A percentile compares a stretch with the other conserved stretches of the same genome.
These are phyloP conservation scores for Valencia hispanica DNA, from an alignment of 2,797 vertebrate genomes.

Conservation along the genomic window DNA sequence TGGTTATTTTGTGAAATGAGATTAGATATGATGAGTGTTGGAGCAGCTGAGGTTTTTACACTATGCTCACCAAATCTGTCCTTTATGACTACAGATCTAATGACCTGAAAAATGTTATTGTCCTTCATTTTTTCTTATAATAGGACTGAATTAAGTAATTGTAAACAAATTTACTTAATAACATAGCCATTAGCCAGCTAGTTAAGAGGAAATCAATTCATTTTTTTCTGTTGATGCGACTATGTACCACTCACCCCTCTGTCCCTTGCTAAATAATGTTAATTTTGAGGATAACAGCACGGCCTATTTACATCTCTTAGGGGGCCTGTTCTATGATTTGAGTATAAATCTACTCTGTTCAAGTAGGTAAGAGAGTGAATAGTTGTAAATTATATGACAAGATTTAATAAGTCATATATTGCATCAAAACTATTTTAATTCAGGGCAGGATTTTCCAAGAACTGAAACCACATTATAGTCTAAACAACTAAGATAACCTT, in stretches of 20 bases:
- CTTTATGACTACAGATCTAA: neutral
- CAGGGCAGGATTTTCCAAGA: neutral
- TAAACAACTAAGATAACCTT: neutral
- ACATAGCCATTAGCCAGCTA: neutral
- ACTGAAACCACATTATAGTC: neutral
- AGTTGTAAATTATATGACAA: constrained; percentile 10
- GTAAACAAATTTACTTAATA: neutral
- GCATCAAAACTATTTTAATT: constrained; percentile 1
- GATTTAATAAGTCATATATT: constrained; percentile 20
- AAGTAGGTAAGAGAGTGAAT: constrained; percentile 35
- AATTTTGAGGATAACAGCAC: neutral
- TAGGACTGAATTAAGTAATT: neutral
- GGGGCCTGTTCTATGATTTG: constrained; percentile 1
- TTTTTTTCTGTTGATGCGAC: neutral
- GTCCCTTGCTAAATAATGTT: neutral
- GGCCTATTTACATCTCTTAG: neutral
- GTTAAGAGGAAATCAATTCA: neutral
- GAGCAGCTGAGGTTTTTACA: neutral
- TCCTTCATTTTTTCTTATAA: neutral
- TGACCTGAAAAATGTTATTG: neutral
- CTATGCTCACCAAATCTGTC: neutral
- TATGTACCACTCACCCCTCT: neutral
- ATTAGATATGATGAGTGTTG: neutral
- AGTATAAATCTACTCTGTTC: constrained; percentile 17
- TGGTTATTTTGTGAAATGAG: neutral